Evolutionary conservation across 35 echinoderm and acorn worm species (phyloP).

Genomic region (Lytechinus pictus): DNA sequence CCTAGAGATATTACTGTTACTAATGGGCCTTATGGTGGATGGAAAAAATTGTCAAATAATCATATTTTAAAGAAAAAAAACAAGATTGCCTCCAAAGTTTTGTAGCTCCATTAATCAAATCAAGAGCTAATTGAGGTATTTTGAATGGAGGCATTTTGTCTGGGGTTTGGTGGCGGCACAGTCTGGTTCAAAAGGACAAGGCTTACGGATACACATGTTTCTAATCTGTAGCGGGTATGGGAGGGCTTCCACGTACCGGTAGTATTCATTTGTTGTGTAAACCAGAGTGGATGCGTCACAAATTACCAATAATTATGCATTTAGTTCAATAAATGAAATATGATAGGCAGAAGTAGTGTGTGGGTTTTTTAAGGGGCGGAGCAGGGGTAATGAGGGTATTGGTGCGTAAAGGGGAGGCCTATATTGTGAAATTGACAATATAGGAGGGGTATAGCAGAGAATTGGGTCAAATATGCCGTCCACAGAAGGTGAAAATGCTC

Average conservation of each 20-base stretch:
- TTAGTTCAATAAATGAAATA: constrained; percentile 24
- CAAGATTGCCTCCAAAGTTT: background rate
- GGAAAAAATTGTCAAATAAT: background rate
- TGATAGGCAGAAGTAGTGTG: constrained; percentile 19
- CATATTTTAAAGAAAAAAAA: background rate
- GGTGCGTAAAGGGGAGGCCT: background rate
- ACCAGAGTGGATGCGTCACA: background rate
- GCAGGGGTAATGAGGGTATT: background rate
- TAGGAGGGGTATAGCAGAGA: no score
- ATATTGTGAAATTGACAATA: background rate
- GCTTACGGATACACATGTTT: background rate
- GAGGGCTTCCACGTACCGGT: background rate
- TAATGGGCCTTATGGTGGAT: background rate
- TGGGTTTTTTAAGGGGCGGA: background rate
- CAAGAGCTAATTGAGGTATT: constrained; percentile 2
- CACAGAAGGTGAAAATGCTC: no score
- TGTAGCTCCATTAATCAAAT: background rate
- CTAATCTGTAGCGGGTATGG: background rate
- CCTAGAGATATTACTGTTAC: background rate
- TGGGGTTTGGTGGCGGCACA: background rate
- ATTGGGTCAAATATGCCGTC: no score
- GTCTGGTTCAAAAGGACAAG: constrained; percentile 16
- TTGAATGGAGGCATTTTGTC: background rate
- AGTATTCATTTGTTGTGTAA: constrained; percentile 10
- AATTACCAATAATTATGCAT: constrained; percentile 22